These are phyloP conservation scores for Drosophila simulans DNA, from an alignment of 1,140 invertebrate genomes.

Conservation along the genomic window DNA sequence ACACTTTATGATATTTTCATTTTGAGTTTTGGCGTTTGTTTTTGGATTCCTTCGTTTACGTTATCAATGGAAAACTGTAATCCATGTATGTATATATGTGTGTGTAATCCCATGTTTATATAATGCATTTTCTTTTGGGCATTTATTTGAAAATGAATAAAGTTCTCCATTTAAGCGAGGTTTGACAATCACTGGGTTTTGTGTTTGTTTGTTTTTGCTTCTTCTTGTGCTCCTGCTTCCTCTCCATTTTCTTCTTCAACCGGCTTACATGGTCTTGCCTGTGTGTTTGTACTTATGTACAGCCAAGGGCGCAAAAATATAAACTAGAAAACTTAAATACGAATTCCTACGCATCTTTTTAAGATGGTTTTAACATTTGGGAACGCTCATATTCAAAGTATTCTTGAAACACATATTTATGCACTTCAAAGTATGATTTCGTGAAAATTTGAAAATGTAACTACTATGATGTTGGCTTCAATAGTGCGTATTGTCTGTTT, in stretches of 20 bases:
- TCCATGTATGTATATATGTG: conserved; percentile 10
- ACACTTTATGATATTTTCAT: conserved; percentile 39
- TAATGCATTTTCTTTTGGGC: conserved; percentile 37
- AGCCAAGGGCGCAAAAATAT: neutral
- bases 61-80: conserved; percentile 57
- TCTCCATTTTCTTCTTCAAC: conserved; percentile 39
- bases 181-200: conserved; percentile 30
- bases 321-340: neutral
- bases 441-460: neutral
- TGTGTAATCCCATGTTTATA: conserved; percentile 19
- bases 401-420: neutral
- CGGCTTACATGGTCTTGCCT: conserved; percentile 29
- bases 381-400: too few species aligned
- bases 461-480: conserved; percentile 9
- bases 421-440: neutral
- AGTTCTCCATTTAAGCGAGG: conserved; percentile 24
- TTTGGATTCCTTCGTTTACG: conserved; percentile 51
- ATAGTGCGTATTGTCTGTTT: conserved; percentile 47
- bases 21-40: conserved; percentile 11
- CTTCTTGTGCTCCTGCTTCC: conserved; percentile 12
- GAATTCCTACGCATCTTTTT: too few species aligned
- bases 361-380: too few species aligned
- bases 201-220: conserved; percentile 32
- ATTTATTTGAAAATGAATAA: neutral
- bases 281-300: conserved; percentile 1